A percentile compares a stretch with the other conserved stretches of the same genome.
Evolutionary conservation across 2,888 invertebrate species (phyloP).

Genomic region (Pterobdella sp.): DNA sequence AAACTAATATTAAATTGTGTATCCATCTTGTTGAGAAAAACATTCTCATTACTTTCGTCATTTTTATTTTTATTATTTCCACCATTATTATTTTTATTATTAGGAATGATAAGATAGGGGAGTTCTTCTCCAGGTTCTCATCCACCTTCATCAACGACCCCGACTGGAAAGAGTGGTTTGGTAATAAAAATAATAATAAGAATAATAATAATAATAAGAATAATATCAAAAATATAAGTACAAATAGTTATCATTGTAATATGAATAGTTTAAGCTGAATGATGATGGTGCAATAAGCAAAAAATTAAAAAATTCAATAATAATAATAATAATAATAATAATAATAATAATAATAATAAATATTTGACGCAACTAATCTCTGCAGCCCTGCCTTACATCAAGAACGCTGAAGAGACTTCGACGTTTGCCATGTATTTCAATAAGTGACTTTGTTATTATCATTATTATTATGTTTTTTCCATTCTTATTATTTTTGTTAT

Average conservation of each 20-base stretch:
- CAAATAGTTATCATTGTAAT: background rate
- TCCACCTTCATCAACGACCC: slow-evolving; percentile 75
- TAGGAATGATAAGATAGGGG: slow-evolving; percentile 73
- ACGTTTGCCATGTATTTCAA: slow-evolving; percentile 80
- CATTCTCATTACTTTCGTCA: no score
- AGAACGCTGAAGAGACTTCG: slow-evolving; percentile 81
- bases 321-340: background rate
- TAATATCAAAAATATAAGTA: background rate
- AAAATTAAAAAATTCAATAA: no score
- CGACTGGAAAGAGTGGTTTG: slow-evolving; percentile 97
- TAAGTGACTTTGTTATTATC: slow-evolving; percentile 40
- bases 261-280: background rate
- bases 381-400: slow-evolving; percentile 78
- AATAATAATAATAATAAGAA: background rate
- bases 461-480: background rate
- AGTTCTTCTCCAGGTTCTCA: slow-evolving; percentile 80
- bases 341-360: background rate
- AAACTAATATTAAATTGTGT: background rate
- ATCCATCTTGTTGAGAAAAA: no score
- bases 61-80: no score
- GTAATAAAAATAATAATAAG: slow-evolving; percentile 55
- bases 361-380: slow-evolving; percentile 12
- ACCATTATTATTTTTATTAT: background rate
- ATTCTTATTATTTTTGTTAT: background rate
- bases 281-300: background rate